phyloP scores from a whole-genome alignment of 2,113 vertebrate genomes.

The Bombycilla garrulus region DNA sequence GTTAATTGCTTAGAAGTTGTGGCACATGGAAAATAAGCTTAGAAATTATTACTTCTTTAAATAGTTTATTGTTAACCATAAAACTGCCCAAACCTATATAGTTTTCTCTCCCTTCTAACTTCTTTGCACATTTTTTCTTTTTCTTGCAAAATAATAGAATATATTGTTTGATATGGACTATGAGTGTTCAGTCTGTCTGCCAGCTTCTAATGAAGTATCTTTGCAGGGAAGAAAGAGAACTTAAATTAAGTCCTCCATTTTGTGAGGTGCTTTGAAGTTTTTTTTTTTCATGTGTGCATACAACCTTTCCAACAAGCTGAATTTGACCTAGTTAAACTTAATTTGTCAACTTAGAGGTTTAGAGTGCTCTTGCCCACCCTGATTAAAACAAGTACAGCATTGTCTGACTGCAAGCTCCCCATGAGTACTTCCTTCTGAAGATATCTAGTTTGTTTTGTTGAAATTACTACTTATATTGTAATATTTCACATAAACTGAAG shows the following conservation, averaged over 20 bases:
- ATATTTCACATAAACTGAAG: not conserved
- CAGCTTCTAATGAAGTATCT: conserved; percentile 3
- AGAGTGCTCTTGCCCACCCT: not conserved
- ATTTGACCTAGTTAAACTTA: conserved; percentile 15
- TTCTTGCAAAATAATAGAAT: not conserved
- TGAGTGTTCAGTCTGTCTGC: not conserved
- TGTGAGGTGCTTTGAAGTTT: not conserved
- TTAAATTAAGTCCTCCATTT: not conserved
- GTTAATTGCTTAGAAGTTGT: not conserved
- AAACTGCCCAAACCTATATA: not conserved
- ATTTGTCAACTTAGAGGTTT: not conserved
- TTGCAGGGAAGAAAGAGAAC: not conserved
- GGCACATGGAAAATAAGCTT: not conserved
- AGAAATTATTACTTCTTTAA: not conserved
- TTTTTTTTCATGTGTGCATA: not conserved
- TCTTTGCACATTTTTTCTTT: not conserved
- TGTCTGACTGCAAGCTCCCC: rapidly evolving
- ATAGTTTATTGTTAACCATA: not conserved
- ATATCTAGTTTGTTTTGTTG: not conserved
- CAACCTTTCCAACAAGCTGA: not conserved
- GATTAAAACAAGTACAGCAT: not conserved
- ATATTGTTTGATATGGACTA: not conserved
- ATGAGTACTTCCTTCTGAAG: not conserved
- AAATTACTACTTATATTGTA: not conserved
- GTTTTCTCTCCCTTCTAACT: not conserved